Evolutionary conservation across 2,888 invertebrate species (phyloP).

Genomic region (Dendrolimus houi): DNA sequence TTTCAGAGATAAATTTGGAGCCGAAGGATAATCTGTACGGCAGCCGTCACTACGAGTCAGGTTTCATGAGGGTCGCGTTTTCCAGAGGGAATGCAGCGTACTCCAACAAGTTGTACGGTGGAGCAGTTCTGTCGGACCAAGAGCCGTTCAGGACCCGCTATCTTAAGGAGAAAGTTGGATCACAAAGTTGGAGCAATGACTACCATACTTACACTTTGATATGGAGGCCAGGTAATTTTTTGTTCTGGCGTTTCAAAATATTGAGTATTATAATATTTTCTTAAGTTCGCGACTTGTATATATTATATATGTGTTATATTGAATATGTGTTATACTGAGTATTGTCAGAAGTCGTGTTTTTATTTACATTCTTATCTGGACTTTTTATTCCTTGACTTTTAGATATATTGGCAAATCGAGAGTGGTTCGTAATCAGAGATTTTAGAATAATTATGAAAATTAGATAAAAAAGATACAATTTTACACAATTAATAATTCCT

Average conservation of each 20-base stretch:
- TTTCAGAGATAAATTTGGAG: conserved; percentile 79
- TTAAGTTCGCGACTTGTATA: no score
- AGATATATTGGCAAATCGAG: no score
- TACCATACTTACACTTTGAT: conserved; percentile 82
- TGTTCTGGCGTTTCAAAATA: not conserved
- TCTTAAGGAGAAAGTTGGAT: conserved; percentile 51
- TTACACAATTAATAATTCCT: no score
- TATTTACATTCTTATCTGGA: no score
- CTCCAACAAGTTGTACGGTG: conserved; percentile 51
- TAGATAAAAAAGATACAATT: no score
- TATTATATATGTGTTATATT: no score
- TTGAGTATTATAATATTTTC: no score
- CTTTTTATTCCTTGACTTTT: no score
- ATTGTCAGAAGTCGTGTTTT: not conserved
- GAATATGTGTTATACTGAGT: no score
- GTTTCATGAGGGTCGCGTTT: conserved; percentile 85
- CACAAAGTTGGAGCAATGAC: conserved; percentile 72
- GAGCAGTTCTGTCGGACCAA: conserved; percentile 48
- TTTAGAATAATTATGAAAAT: no score
- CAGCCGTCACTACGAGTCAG: conserved; percentile 75
- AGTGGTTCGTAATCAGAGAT: no score
- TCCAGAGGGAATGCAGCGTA: conserved; percentile 77
- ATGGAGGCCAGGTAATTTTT: conserved; percentile 76
- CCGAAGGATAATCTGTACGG: conserved; percentile 82
- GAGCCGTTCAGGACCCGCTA: conserved; percentile 58